Conservation (phyloP, 64 coral and sea anemone genomes). For the Stichodactyla mertensii region DNA sequence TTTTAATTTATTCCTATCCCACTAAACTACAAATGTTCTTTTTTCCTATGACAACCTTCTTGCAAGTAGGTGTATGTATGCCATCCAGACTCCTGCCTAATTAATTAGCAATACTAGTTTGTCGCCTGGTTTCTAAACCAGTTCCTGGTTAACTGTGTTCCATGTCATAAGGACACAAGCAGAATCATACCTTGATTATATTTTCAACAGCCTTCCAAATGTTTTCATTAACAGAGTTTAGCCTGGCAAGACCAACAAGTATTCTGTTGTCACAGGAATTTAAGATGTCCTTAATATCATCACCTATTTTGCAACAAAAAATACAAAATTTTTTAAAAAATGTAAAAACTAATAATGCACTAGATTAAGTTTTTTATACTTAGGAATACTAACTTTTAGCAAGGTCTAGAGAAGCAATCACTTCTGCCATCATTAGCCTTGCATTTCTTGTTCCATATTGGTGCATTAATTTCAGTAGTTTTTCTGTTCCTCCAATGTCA, state of each 20-base stretch:
- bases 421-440: conserved; percentile 23
- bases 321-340: neutral
- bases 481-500: conserved; percentile 34
- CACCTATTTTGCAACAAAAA: neutral
- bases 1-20: no score
- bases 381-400: neutral
- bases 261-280: conserved; percentile 74
- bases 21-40: no score
- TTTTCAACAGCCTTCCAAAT: conserved; percentile 37
- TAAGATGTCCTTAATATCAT: conserved; percentile 34
- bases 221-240: conserved; percentile 35
- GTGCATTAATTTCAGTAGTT: conserved; percentile 27
- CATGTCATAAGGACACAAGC: neutral
- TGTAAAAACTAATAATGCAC: neutral
- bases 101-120: no score
- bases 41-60: no score
- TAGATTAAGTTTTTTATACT: no score
- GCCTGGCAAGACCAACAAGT: conserved; percentile 64
- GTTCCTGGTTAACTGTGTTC: neutral
- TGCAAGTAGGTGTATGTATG: no score
- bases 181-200: conserved; percentile 11
- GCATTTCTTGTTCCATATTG: conserved; percentile 22
- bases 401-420: conserved; percentile 14
- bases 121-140: no score
- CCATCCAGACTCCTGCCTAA: no score